Base-by-base conservation (phyloP, 2,113 vertebrate genomes). In the Hepsetus odoe region DNA sequence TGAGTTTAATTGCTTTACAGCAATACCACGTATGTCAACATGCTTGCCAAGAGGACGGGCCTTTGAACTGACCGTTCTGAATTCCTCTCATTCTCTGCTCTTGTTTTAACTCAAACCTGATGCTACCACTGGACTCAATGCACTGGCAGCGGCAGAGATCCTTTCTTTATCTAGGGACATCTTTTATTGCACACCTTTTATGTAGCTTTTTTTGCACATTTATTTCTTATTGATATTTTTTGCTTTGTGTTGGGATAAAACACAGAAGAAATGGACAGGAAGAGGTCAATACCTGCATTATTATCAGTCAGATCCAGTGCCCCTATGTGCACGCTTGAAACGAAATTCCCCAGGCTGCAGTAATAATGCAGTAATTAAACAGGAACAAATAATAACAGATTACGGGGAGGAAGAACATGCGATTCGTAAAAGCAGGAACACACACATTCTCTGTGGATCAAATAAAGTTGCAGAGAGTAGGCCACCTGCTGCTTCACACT, bases 1-100 rank as follows among this genome's bases (percentile, higher is more conserved):
- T n/a, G n/a, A n/a, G n/a, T n/a, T n/a, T n/a, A 62, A 74, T 74
- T 74, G 62, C 32, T 35, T 38, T 76, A 62, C 35, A 32, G 33
- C 64, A 68, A n/a, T 55, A 24, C 20, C 16, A 10, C 40, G 62
- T 26, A 32, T 22, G 64, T 8, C 56, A 24, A 66, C 28, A 35
- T 0, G 64, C 46, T n/a, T 28, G 46, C 62, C 5, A 38, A 56
- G 74, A 24, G 65, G 64, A 56, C 32, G 11, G 64, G 30, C 33
- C 64, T 58, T 66, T 76, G 62, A 73, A 32, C 30, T 46, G 51
- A 40, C 38, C 22, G 42, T 70, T 51, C 7, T 14, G 12, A 72
- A 81, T 58, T 51, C 26, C 12, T 58, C 56, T 77, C 53, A 74
- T 61, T 74, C 14, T 74, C 46, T 12, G 11, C 59, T 24, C 38